Percentiles rank a stretch among this genome's conserved stretches.
phyloP scores from a whole-genome alignment of 2,113 vertebrate species.

The Oncorhynchus clarkii region DNA sequence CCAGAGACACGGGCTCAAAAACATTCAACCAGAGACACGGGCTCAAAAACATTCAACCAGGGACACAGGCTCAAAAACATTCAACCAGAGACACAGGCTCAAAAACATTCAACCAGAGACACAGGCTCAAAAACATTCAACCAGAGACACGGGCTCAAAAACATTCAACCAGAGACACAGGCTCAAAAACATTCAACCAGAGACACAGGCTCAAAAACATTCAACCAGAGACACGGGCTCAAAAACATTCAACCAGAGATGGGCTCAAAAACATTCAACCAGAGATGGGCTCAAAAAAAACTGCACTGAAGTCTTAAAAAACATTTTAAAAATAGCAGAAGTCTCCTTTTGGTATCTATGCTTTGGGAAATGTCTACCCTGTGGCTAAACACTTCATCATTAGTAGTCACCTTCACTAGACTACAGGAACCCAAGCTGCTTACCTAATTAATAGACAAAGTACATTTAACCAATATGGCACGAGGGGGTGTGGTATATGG shows the following conservation, averaged over 20 bases:
- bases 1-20: constrained; percentile 8
- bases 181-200: neutral
- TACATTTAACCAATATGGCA: too few relatives aligned
- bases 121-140: neutral
- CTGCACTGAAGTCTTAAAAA: too few relatives aligned
- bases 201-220: constrained; percentile 8
- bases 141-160: constrained; percentile 6
- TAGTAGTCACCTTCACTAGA: too few relatives aligned
- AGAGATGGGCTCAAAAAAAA: too few relatives aligned
- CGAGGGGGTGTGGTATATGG: too few relatives aligned
- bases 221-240: constrained; percentile 7
- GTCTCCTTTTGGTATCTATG: too few relatives aligned
- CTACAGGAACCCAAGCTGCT: too few relatives aligned
- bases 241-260: neutral
- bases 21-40: constrained; percentile 5
- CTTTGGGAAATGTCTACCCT: neutral
- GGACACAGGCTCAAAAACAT: constrained; percentile 7
- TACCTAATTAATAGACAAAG: too few relatives aligned
- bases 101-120: neutral
- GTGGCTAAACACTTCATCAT: neutral
- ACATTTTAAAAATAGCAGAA: too few relatives aligned
- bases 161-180: constrained; percentile 3
- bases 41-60: neutral
- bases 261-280: neutral
- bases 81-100: constrained; percentile 8